Base-by-base conservation (phyloP, 2,113 vertebrate genomes). In the Pithys albifrons region DNA sequence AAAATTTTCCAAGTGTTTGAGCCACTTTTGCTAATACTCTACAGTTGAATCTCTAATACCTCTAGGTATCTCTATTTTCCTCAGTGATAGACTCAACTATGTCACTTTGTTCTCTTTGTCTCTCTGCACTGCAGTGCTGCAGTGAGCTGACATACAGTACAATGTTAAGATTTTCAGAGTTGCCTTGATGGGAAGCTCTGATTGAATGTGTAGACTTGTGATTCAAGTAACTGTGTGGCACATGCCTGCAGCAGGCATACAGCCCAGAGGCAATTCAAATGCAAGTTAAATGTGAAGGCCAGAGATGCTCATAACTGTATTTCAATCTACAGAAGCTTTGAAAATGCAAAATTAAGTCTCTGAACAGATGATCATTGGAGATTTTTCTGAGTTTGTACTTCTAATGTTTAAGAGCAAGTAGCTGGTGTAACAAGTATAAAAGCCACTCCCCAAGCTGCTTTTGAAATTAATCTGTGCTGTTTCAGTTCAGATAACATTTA, bases 361-460 rank as follows among this genome's bases (percentile, higher is more conserved):
- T 88, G 89, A 92, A 81, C 19, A 84, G 31, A 54, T 62, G 80
- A 65, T 89, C 82, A 65, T 58, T 91, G 55, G 87, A 87, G 54
- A 72, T 91, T 96, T 86, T 59, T 88, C 72, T 59, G 76, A 78
- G 41, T 94, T 95, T 95, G 62, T 66, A 41, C 48, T 87, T 84
- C 52, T 59, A 45, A 95, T 75, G 14, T 77, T 91, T 51, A 85
- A 85, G 51, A 91, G 58, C 19, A 78, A 89, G 28, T 67, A 91
- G 46, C 14, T 79, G 41, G 33, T 58, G 11, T 79, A 70, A 39
- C 23, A 85, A 82, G 14, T 70, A 33, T 39, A 88, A 94, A 89
- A 88, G 74, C n/a, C 45, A 73, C 57, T 91, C 58, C 49, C 19
- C 6, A 14, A 35, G 41, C 70, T 6, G 2, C 57, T 82, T 95